A percentile compares a stretch with the other conserved stretches of the same genome.
Evolutionary conservation across 2,888 invertebrate genomes (phyloP).

Genomic region (Coenonympha arcania): DNA sequence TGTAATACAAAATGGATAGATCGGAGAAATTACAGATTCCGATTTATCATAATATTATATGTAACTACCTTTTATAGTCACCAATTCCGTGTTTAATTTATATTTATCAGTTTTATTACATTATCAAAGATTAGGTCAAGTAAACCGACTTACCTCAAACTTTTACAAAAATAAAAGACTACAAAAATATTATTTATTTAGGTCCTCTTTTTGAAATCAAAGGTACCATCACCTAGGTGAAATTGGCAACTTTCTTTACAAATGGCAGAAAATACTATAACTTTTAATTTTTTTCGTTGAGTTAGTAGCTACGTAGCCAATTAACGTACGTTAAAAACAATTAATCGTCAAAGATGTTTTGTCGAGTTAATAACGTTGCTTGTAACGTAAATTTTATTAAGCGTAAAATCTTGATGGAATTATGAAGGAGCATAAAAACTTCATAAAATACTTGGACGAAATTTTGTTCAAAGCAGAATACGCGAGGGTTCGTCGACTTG

Average conservation of each 20-base stretch:
- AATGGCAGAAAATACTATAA: background rate
- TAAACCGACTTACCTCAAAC: too few species aligned
- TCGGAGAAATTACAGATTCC: background rate
- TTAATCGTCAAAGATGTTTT: conserved; percentile 5
- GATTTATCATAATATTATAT: too few species aligned
- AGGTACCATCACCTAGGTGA: too few species aligned
- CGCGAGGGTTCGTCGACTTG: conserved; percentile 42
- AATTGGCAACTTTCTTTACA: background rate
- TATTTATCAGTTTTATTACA: too few species aligned
- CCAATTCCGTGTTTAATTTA: too few species aligned
- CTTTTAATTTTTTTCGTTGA: background rate
- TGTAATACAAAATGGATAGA: background rate
- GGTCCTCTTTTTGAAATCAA: too few species aligned
- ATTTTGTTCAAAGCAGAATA: conserved; percentile 37
- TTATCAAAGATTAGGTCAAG: too few species aligned
- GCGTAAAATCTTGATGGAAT: conserved; percentile 19
- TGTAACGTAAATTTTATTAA: conserved; percentile 15
- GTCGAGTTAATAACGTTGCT: conserved; percentile 6
- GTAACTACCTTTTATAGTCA: too few species aligned
- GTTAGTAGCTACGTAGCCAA: background rate
- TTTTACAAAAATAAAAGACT: too few species aligned
- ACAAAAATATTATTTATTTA: too few species aligned
- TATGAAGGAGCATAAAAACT: conserved; percentile 20
- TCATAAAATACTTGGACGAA: conserved; percentile 23
- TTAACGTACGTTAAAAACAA: conserved; percentile 2